These are phyloP conservation scores for Himalopsyche phryganea DNA, from an alignment of 1,140 invertebrate species.

Conservation along the genomic window DNA sequence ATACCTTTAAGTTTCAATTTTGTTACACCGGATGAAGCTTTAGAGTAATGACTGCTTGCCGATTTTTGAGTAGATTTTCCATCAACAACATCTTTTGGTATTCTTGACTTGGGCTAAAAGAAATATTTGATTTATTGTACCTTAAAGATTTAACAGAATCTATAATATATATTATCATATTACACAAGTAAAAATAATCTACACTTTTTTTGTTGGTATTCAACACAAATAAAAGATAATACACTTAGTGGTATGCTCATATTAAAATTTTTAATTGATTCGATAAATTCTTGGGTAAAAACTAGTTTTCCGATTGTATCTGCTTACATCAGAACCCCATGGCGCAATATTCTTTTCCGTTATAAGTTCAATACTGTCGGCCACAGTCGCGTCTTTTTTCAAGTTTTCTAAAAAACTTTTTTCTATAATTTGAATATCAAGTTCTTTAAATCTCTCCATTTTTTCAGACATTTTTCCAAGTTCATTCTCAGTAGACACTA, in stretches of 20 bases:
- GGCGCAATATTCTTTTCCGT: slow-evolving; percentile 70
- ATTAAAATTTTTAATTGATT: too few species aligned
- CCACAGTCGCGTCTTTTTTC: slow-evolving; percentile 51
- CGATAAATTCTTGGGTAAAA: too few species aligned
- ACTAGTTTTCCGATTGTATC: too few species aligned
- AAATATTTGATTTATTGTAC: too few species aligned
- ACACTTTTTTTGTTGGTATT: too few species aligned
- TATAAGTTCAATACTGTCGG: slow-evolving; percentile 62
- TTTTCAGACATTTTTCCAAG: slow-evolving; percentile 64
- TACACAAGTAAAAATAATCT: too few species aligned
- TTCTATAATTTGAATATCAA: slow-evolving; percentile 72
- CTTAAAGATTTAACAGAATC: too few species aligned
- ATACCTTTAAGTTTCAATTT: slow-evolving; percentile 79
- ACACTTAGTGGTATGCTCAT: too few species aligned
- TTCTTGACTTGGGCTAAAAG: slow-evolving; percentile 52
- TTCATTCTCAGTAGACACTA: slow-evolving; percentile 71
- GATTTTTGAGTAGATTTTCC: slow-evolving; percentile 57
- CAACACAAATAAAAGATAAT: too few species aligned
- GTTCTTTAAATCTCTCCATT: slow-evolving; percentile 65
- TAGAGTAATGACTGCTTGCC: slow-evolving; percentile 61
- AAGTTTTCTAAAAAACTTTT: slow-evolving; percentile 67
- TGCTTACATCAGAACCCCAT: slow-evolving; percentile 77
- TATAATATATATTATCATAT: too few species aligned
- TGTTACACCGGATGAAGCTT: slow-evolving; percentile 61
- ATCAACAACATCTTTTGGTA: slow-evolving; percentile 55